These are phyloP conservation scores for Cyphomyrus plagiostoma DNA, from an alignment of 2,113 vertebrate species.

Conservation along the genomic window DNA sequence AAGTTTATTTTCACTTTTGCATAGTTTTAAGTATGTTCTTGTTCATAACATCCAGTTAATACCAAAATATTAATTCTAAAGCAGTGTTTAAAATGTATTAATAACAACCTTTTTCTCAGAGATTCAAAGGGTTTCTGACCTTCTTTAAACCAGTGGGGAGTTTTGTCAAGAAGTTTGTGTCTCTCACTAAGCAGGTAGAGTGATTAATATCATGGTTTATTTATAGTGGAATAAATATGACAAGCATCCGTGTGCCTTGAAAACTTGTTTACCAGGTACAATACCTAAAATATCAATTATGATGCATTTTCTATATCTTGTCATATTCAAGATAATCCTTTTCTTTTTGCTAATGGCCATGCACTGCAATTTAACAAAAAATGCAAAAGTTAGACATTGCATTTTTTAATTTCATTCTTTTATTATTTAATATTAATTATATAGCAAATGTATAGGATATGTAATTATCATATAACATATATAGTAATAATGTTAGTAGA, in stretches of 20 bases:
- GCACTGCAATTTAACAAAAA: background rate
- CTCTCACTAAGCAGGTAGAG: constrained; percentile 53
- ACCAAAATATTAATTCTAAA: background rate
- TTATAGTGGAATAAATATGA: background rate
- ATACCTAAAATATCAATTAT: background rate
- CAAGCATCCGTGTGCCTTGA: background rate
- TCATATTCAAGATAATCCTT: background rate
- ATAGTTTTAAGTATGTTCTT: background rate
- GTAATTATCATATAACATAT: background rate
- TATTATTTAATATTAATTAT: background rate
- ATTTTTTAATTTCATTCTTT: background rate
- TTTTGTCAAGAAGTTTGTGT: constrained; percentile 54
- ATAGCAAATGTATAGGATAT: background rate
- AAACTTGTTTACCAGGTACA: background rate
- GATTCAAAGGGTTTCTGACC: constrained; percentile 40
- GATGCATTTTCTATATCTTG: background rate
- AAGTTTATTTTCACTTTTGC: background rate
- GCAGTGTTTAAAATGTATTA: background rate
- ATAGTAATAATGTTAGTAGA: background rate
- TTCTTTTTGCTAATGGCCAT: background rate
- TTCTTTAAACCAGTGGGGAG: constrained; percentile 48
- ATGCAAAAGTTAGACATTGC: background rate
- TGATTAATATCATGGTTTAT: background rate
- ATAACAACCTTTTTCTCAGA: constrained; percentile 38
- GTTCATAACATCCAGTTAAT: background rate